A percentile compares a stretch with the other conserved stretches of the same genome.
phyloP scores from a whole-genome alignment of 2,888 invertebrate genomes.

The Polymixis lichenea region DNA sequence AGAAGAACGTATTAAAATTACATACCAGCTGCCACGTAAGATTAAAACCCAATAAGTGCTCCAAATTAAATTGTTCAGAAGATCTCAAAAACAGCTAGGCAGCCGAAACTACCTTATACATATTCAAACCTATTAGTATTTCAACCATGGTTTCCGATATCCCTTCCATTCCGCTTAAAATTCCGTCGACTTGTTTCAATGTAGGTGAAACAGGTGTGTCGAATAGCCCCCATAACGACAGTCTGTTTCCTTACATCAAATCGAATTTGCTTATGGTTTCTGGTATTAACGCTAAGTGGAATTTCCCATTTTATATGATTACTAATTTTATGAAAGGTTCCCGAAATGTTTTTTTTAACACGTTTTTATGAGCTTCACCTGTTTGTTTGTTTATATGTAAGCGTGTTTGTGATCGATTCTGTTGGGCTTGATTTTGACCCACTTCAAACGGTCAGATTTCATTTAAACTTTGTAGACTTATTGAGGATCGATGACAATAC shows the following conservation, averaged over 20 bases:
- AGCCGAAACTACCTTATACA: constrained; percentile 8
- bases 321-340: constrained; percentile 28
- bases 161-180: constrained; percentile 52
- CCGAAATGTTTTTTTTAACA: not conserved
- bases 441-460: too few relatives aligned
- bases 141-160: not conserved
- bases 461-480: too few relatives aligned
- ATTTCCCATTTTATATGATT: constrained; percentile 21
- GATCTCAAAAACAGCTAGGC: too few relatives aligned
- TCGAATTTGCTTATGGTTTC: constrained; percentile 50
- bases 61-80: too few relatives aligned
- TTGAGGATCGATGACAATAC: too few relatives aligned
- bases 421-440: too few relatives aligned
- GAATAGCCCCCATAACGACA: constrained; percentile 68
- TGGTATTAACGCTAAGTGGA: constrained; percentile 24
- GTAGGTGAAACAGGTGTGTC: constrained; percentile 71
- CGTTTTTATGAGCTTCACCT: too few relatives aligned
- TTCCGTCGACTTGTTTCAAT: constrained; percentile 65
- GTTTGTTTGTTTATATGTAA: too few relatives aligned
- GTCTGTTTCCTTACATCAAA: constrained; percentile 64
- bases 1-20: too few relatives aligned
- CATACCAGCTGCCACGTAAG: too few relatives aligned
- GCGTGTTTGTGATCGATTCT: too few relatives aligned
- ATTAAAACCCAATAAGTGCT: too few relatives aligned
- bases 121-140: constrained; percentile 43